Base-by-base conservation (phyloP, 2,888 invertebrate species). In the Ischnus inquisitorius region DNA sequence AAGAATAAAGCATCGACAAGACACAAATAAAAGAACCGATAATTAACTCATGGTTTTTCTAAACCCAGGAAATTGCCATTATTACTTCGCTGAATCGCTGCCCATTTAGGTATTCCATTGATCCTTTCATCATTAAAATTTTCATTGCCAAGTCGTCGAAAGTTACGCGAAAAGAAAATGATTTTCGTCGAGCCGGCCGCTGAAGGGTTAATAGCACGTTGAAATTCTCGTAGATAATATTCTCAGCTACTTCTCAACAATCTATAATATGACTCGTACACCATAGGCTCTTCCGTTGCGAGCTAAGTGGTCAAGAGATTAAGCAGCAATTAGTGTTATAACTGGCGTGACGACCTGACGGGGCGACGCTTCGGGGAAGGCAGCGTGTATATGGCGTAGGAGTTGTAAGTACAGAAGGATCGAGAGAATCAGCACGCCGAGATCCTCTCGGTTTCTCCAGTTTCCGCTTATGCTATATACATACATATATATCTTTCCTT, bases 381-480 rank as follows among this genome's bases (percentile, higher is more conserved):
- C 10, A 41, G 8, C n/a, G 3, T 48, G 51, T 57, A 48, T 28
- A 57, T 25, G 3, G 25, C n/a, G 25, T n/a, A 39, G 2, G 22
- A 48, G 68, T 34, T 19, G 28, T 54, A 72, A 22, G 60, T 28
- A 60, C 46, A 8, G 39, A 78, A 71, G 60, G 51, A 79, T 72
- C 72, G 19, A 34, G 41, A 41, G 62, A 46, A 65, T 65, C 46
- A 57, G 75, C 34, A 22, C 65, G 12, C n/a, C n/a, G 43, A 34
- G 43, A 34, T 83, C 77, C 69, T 69, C 75, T 80, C 76, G 51
- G 74, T 84, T 78, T 84, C 74, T 81, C 54, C 41, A 12, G 25
- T 48, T 51, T 16, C 62, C 22, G 16, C 39, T 28, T 16, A 28
- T 39, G 34, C 19, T 54, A 34, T 22, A 12, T 22, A 22, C 19